Conservation (phyloP, 2,113 vertebrate species). For the Coturnix japonica region DNA sequence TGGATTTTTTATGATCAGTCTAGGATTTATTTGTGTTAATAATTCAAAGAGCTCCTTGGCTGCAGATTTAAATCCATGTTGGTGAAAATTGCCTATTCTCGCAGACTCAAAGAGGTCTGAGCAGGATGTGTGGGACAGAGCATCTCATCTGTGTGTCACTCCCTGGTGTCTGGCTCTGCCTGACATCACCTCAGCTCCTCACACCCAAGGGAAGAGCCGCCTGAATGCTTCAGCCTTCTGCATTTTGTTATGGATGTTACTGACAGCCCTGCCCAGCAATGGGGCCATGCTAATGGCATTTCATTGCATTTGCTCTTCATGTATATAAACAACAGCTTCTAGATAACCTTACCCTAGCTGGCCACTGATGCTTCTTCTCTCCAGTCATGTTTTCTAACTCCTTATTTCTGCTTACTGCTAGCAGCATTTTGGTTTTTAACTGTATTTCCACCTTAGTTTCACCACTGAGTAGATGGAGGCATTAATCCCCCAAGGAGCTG, state of each 20-base stretch:
- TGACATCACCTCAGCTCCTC: background rate
- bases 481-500: background rate
- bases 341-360: background rate
- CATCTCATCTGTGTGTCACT: rapidly evolving
- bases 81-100: background rate
- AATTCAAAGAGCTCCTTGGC: background rate
- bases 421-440: background rate
- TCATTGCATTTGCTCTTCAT: slow-evolving; percentile 1
- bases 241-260: background rate
- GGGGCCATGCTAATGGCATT: background rate
- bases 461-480: background rate
- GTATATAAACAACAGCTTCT: background rate
- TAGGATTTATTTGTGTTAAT: background rate
- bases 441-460: background rate
- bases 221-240: background rate
- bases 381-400: background rate
- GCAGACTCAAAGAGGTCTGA: background rate
- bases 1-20: background rate
- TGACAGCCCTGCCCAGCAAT: background rate
- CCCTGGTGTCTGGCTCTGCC: background rate
- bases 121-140: rapidly evolving
- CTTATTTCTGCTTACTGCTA: background rate
- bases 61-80: background rate
- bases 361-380: background rate
- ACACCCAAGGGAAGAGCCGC: background rate